Evolutionary conservation across 2,888 invertebrate species (phyloP).

Genomic region (Cybosia mesomella): DNA sequence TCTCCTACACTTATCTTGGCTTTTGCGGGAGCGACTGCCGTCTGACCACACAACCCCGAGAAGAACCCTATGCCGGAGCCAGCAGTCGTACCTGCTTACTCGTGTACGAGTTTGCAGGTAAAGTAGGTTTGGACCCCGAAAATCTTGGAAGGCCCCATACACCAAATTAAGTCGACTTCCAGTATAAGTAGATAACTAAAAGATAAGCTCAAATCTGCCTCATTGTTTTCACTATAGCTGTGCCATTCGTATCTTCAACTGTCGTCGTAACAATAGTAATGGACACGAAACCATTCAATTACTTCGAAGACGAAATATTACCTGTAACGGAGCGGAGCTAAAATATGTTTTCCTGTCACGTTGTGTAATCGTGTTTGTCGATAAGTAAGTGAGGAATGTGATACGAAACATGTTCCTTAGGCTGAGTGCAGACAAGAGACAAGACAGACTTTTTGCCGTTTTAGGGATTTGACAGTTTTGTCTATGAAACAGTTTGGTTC

Average conservation of each 20-base stretch:
- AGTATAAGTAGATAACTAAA: no score
- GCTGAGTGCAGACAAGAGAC: no score
- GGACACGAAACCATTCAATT: conserved; percentile 4
- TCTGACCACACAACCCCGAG: no score
- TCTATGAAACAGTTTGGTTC: no score
- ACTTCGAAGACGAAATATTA: background rate
- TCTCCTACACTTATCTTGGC: no score
- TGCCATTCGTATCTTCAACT: background rate
- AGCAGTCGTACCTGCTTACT: no score
- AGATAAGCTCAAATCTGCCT: background rate
- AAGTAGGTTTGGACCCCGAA: no score
- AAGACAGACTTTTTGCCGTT: no score
- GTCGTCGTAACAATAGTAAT: background rate
- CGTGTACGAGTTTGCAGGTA: no score
- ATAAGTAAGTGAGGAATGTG: background rate
- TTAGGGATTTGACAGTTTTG: no score
- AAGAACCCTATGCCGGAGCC: no score
- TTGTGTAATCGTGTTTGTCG: conserved; percentile 4
- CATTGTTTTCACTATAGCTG: background rate
- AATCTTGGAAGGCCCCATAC: background rate
- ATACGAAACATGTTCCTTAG: background rate
- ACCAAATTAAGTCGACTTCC: background rate
- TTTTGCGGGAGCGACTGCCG: no score
- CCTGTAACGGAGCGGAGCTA: background rate
- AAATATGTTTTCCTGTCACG: background rate